Conservation (phyloP, 2,888 invertebrate genomes). For the Brachypalpus laphriformis region DNA sequence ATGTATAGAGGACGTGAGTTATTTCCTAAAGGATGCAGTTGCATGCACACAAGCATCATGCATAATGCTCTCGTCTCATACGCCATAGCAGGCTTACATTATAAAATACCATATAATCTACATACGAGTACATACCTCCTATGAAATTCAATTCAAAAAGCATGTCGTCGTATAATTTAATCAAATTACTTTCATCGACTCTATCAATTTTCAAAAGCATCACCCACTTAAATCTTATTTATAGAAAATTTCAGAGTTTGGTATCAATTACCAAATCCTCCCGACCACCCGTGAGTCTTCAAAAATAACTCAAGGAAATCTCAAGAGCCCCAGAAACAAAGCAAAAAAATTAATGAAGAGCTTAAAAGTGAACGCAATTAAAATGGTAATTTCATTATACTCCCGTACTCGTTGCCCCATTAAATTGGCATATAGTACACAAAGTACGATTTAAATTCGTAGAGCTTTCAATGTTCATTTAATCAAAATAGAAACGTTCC, state of each 20-base stretch:
- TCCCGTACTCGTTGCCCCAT: constrained; percentile 34
- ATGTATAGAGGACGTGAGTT: no score
- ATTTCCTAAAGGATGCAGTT: no score
- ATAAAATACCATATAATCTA: no score
- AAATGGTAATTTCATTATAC: constrained; percentile 69
- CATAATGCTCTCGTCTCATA: no score
- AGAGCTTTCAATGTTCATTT: constrained; percentile 24
- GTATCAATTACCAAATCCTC: constrained; percentile 34
- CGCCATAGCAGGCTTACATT: no score
- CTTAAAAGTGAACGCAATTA: constrained; percentile 67
- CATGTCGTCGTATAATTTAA: constrained; percentile 12
- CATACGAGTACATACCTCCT: no score
- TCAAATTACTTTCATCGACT: constrained; percentile 43
- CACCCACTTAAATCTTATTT: constrained; percentile 42
- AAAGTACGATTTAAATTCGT: constrained; percentile 15
- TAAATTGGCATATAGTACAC: constrained; percentile 40
- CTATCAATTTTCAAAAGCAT: constrained; percentile 22
- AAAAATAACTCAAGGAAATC: constrained; percentile 21
- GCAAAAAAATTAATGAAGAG: constrained; percentile 50
- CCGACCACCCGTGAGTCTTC: not conserved
- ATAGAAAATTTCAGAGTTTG: not conserved
- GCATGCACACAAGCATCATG: no score
- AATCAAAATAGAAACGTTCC: constrained; percentile 51
- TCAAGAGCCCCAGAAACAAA: not conserved
- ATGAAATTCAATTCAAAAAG: not conserved